Percentiles rank a stretch among this genome's conserved stretches.
These are phyloP conservation scores for Drosophila colorata DNA, from an alignment of 2,888 invertebrate species.

Conservation along the genomic window DNA sequence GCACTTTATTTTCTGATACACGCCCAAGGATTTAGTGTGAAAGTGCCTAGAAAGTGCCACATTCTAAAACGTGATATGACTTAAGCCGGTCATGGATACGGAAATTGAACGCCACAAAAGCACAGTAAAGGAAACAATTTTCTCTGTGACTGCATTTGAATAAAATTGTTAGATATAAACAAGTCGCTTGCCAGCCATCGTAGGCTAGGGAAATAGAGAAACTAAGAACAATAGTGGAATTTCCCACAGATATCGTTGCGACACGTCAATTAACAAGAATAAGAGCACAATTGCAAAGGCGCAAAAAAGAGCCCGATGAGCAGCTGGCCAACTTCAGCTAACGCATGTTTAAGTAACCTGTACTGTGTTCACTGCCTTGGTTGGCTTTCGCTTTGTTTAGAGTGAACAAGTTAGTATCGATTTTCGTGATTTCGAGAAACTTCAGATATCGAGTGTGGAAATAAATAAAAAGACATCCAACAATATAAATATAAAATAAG, in stretches of 20 bases:
- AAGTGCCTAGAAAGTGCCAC: too few relatives aligned
- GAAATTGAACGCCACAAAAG: slow-evolving; percentile 37
- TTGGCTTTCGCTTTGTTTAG: too few relatives aligned
- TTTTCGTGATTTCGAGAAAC: too few relatives aligned
- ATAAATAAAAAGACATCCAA: too few relatives aligned
- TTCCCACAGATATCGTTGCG: slow-evolving; percentile 8
- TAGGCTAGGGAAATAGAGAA: slow-evolving; percentile 5
- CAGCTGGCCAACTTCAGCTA: not conserved
- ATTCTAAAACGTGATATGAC: slow-evolving; percentile 19
- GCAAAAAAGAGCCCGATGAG: not conserved
- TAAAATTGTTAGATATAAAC: slow-evolving; percentile 47
- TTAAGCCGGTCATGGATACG: slow-evolving; percentile 33
- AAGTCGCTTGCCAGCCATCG: slow-evolving; percentile 11
- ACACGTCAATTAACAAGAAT: slow-evolving; percentile 22
- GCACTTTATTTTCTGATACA: slow-evolving; percentile 42
- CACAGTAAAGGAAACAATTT: slow-evolving; percentile 65
- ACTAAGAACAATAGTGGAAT: slow-evolving; percentile 5
- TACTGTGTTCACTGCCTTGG: too few relatives aligned
- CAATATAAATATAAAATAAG: too few relatives aligned
- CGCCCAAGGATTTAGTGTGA: slow-evolving; percentile 16
- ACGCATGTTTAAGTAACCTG: not conserved
- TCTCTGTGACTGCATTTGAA: slow-evolving; percentile 63
- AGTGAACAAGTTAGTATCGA: too few relatives aligned
- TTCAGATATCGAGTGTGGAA: too few relatives aligned
- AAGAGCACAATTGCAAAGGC: not conserved